Conservation (phyloP, 2,113 vertebrate genomes). For the Dicentrarchus labrax region DNA sequence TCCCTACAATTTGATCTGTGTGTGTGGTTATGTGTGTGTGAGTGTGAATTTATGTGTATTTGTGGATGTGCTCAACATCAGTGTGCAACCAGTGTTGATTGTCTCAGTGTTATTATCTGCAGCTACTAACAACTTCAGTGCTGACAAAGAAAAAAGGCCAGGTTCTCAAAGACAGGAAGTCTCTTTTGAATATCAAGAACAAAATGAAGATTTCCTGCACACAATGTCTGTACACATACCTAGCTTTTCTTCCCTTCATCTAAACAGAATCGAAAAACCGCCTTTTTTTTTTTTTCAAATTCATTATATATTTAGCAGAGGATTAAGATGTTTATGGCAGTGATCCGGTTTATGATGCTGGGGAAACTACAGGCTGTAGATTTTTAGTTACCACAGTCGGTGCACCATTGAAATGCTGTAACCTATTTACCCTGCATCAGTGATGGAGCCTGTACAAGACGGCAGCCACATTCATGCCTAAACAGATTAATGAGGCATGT, state of each 20-base stretch:
- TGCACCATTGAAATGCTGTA: slow-evolving; percentile 29
- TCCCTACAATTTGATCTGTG: slow-evolving; percentile 45
- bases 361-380: slow-evolving; percentile 10
- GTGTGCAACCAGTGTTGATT: slow-evolving; percentile 33
- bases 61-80: slow-evolving; percentile 36
- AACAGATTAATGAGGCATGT: slow-evolving; percentile 56
- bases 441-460: slow-evolving; percentile 39
- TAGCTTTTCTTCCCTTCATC: slow-evolving; percentile 31
- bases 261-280: background rate
- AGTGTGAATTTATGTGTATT: slow-evolving; percentile 30
- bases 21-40: slow-evolving; percentile 19
- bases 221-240: background rate
- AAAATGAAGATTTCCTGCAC: slow-evolving; percentile 47
- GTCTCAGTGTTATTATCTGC: slow-evolving; percentile 56
- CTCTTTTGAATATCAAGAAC: slow-evolving; percentile 49
- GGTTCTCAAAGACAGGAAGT: slow-evolving; percentile 32
- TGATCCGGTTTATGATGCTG: slow-evolving; percentile 32
- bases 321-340: slow-evolving; percentile 46
- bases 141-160: slow-evolving; percentile 48
- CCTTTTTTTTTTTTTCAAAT: slow-evolving; percentile 12
- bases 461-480: slow-evolving; percentile 33
- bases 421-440: slow-evolving; percentile 50
- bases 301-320: slow-evolving; percentile 52
- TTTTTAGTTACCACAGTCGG: slow-evolving; percentile 40
- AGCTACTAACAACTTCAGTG: slow-evolving; percentile 43